phyloP scores from a whole-genome alignment of 2,888 invertebrate genomes.

The Phytoseiulus persimilis region DNA sequence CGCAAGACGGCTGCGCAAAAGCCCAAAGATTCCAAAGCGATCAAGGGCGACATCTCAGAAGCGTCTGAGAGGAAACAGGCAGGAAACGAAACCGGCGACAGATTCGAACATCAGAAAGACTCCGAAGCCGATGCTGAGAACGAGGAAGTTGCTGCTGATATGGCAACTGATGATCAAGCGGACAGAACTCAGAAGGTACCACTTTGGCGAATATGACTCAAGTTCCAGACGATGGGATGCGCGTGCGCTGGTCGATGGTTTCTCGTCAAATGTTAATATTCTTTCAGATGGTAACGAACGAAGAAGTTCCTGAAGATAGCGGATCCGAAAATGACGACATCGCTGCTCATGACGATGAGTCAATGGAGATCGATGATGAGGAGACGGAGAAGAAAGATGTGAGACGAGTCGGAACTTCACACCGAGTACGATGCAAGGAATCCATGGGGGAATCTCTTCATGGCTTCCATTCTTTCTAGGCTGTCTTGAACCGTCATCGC shows the following conservation, averaged over 20 bases:
- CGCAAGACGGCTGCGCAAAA: background rate
- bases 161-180: slow-evolving; percentile 44
- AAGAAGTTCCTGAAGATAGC: slow-evolving; percentile 39
- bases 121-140: slow-evolving; percentile 42
- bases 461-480: background rate
- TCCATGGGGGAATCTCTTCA: no score
- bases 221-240: no score
- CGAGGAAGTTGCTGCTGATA: slow-evolving; percentile 42
- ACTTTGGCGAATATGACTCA: no score
- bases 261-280: background rate
- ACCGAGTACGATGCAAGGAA: no score
- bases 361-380: slow-evolving; percentile 40
- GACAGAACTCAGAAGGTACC: slow-evolving; percentile 19
- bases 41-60: slow-evolving; percentile 31
- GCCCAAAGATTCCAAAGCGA: background rate
- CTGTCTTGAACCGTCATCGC: background rate
- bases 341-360: slow-evolving; percentile 37
- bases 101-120: slow-evolving; percentile 43
- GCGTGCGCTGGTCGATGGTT: no score
- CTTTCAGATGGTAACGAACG: slow-evolving; percentile 40
- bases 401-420: slow-evolving; percentile 36
- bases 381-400: slow-evolving; percentile 40
- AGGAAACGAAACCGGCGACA: slow-evolving; percentile 41
- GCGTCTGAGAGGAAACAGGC: slow-evolving; percentile 28
- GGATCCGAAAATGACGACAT: slow-evolving; percentile 41